Evolutionary conservation across 30 jellyfish, hydroid and myxozoan genomes (phyloP).

Genomic region (Cassiopea xamachana): DNA sequence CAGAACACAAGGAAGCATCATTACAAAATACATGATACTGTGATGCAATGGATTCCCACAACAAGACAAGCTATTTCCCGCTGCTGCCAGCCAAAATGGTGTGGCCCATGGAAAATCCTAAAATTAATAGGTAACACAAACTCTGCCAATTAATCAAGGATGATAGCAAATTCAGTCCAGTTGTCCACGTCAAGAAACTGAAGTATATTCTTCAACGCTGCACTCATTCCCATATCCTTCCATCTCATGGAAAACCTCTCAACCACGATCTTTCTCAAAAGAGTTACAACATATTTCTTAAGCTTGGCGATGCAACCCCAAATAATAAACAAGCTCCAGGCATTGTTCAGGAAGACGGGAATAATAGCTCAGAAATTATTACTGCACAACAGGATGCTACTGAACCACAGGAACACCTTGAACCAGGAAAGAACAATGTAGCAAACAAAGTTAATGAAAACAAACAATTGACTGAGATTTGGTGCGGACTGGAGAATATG

Average conservation of each 20-base stretch:
- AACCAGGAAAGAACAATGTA: background rate
- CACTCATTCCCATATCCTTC: background rate
- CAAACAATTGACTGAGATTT: too few relatives aligned
- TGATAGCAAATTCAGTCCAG: background rate
- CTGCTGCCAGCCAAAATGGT: constrained; percentile 54
- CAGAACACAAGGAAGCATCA: background rate
- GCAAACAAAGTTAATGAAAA: background rate
- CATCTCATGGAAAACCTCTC: background rate
- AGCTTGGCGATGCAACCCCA: background rate
- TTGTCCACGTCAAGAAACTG: background rate
- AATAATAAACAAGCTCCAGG: background rate
- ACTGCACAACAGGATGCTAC: too few relatives aligned
- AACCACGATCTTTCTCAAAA: background rate
- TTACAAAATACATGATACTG: constrained; percentile 19
- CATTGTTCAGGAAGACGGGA: background rate
- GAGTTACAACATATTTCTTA: background rate
- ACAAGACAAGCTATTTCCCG: constrained; percentile 41
- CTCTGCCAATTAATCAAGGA: background rate
- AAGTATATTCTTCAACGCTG: background rate
- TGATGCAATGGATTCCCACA: constrained; percentile 31
- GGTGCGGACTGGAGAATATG: too few relatives aligned
- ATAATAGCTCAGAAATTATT: background rate
- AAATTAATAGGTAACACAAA: constrained; percentile 20
- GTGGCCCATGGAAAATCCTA: constrained; percentile 34
- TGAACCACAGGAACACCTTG: background rate